Evolutionary conservation across 2,888 invertebrate species (phyloP).

Genomic region (Scaptomyza caliginosa): DNA sequence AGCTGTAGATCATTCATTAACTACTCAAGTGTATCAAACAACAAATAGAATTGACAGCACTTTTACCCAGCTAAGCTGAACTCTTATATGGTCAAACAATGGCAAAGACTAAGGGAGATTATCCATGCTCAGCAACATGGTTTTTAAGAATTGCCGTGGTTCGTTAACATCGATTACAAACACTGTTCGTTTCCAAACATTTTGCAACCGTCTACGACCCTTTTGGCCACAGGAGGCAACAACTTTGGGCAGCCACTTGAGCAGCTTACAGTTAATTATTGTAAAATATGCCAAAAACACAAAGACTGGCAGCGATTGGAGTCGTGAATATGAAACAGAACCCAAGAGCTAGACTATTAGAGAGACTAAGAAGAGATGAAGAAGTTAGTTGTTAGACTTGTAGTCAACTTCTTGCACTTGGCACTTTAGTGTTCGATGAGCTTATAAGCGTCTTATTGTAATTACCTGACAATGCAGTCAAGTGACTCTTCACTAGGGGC

Average conservation of each 20-base stretch:
- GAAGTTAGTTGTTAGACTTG: background rate
- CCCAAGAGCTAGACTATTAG: background rate
- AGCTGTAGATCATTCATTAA: background rate
- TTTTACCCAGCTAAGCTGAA: background rate
- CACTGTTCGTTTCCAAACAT: background rate
- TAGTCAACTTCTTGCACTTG: slow-evolving; percentile 50
- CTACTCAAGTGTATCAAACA: slow-evolving; percentile 11
- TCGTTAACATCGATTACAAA: slow-evolving; percentile 5
- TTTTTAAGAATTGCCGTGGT: slow-evolving; percentile 10
- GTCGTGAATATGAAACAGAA: background rate
- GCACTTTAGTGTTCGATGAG: slow-evolving; percentile 65
- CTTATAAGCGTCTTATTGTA: slow-evolving; percentile 76
- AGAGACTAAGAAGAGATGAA: background rate
- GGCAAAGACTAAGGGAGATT: background rate
- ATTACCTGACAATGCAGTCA: slow-evolving; percentile 73
- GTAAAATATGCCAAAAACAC: slow-evolving; percentile 41
- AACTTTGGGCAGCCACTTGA: slow-evolving; percentile 8
- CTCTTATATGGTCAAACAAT: background rate
- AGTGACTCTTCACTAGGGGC: slow-evolving; percentile 41
- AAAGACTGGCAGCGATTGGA: background rate
- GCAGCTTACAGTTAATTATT: slow-evolving; percentile 59
- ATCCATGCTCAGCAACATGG: no score
- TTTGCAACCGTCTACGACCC: slow-evolving; percentile 2
- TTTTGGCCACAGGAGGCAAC: slow-evolving; percentile 4
- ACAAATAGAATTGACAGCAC: slow-evolving; percentile 6